Evolutionary conservation across 2,888 invertebrate species (phyloP).

Genomic region (Tolmerus cingulatus): DNA sequence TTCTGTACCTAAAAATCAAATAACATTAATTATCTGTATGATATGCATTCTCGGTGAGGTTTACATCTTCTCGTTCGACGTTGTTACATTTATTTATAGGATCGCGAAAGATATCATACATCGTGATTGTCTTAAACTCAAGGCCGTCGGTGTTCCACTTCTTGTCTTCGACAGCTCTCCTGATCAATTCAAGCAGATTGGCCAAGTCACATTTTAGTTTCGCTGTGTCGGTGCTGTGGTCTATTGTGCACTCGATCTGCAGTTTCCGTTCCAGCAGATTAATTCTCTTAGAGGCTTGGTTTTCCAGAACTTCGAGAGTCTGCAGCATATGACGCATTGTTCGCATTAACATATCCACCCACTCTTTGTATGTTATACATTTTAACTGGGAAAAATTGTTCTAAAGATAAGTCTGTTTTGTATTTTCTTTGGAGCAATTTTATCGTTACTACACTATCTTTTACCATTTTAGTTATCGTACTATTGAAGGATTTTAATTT

Average conservation of each 20-base stretch:
- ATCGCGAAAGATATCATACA: slow-evolving; percentile 59
- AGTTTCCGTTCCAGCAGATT: slow-evolving; percentile 61
- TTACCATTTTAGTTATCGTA: no score
- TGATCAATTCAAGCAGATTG: slow-evolving; percentile 64
- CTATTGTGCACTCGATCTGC: slow-evolving; percentile 43
- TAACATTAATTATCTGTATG: neutral
- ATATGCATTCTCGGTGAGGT: neutral
- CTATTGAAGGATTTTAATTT: no score
- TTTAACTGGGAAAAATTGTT: slow-evolving; percentile 66
- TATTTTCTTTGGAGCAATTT: neutral
- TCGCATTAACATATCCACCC: slow-evolving; percentile 70
- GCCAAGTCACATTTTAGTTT: slow-evolving; percentile 58
- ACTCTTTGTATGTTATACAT: slow-evolving; percentile 68
- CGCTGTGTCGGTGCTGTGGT: slow-evolving; percentile 50
- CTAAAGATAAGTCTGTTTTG: neutral
- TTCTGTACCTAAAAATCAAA: slow-evolving; percentile 23
- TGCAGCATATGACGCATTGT: slow-evolving; percentile 70
- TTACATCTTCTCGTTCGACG: neutral
- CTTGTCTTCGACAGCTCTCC: slow-evolving; percentile 60
- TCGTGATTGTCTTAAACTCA: slow-evolving; percentile 62
- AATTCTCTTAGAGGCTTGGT: slow-evolving; percentile 68
- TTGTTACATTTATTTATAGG: neutral
- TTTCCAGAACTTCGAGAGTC: slow-evolving; percentile 71
- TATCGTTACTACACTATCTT: neutral
- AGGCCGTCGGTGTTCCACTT: slow-evolving; percentile 62